phyloP scores from a whole-genome alignment of 1,140 invertebrate species.

The Aplysia californica region DNA sequence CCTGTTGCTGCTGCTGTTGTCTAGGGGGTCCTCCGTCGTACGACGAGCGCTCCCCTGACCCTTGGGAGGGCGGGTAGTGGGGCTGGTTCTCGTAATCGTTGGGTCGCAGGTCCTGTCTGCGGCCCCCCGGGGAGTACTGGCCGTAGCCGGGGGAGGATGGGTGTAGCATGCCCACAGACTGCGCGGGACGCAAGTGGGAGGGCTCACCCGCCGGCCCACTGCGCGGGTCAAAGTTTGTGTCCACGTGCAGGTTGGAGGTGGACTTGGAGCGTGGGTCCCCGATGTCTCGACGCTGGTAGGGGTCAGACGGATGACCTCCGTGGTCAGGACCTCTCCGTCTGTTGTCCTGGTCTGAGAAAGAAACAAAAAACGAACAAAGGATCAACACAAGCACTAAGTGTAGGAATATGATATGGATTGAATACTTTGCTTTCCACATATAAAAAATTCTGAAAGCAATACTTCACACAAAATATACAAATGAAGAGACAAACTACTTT shows the following conservation, averaged over 20 bases:
- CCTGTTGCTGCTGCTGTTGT: neutral
- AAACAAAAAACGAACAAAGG: too few relatives aligned
- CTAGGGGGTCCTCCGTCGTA: neutral
- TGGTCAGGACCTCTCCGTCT: too few relatives aligned
- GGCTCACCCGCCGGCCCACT: constrained; percentile 26
- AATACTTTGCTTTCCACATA: too few relatives aligned
- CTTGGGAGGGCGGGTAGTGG: constrained; percentile 8
- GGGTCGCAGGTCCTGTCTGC: constrained; percentile 35
- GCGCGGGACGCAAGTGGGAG: constrained; percentile 44
- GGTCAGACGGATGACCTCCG: neutral
- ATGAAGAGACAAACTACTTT: too few relatives aligned
- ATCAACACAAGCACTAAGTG: too few relatives aligned
- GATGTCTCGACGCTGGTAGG: constrained; percentile 38
- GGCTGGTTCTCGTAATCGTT: constrained; percentile 60
- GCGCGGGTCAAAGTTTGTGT: constrained; percentile 46
- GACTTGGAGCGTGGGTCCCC: constrained; percentile 56
- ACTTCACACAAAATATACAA: too few relatives aligned
- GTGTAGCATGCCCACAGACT: constrained; percentile 54
- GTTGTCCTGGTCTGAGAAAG: too few relatives aligned
- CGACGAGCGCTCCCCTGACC: neutral
- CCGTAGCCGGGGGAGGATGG: constrained; percentile 37
- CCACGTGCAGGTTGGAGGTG: constrained; percentile 56
- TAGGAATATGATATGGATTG: too few relatives aligned
- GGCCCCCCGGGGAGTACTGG: constrained; percentile 43
- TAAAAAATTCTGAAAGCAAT: too few relatives aligned